phyloP scores from a whole-genome alignment of 2,113 vertebrate species.

The Aptenodytes patagonicus region DNA sequence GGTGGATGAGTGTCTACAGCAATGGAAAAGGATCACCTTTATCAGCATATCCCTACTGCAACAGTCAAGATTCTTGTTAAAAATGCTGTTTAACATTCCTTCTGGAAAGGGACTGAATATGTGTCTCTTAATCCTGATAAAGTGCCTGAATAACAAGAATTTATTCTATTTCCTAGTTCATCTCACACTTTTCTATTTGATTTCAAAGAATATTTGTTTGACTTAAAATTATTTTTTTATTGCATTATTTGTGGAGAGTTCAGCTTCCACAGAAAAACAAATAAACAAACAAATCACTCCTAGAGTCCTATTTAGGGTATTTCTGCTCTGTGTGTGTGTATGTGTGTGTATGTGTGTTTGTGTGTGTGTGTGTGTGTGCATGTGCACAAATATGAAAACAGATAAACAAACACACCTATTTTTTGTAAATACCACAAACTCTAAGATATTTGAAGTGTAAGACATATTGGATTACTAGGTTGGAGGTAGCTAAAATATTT shows the following conservation, averaged over 20 bases:
- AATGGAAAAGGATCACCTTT: not conserved
- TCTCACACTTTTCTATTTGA: not conserved
- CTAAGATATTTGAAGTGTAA: not conserved
- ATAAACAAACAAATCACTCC: not conserved
- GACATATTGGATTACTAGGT: not conserved
- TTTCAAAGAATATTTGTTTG: not conserved
- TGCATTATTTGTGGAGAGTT: not conserved
- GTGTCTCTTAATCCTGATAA: not conserved
- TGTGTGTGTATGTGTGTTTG: not conserved
- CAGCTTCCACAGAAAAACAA: not conserved
- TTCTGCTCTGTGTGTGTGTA: not conserved
- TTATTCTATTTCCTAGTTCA: not conserved
- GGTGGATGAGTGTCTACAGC: not conserved
- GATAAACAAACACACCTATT: not conserved
- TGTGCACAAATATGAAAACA: not conserved
- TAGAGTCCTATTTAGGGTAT: not conserved
- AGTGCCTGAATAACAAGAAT: not conserved
- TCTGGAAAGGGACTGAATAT: not conserved
- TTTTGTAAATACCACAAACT: not conserved
- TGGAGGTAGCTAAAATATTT: not conserved
- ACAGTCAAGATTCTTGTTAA: not conserved
- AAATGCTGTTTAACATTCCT: not conserved
- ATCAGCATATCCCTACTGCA: not conserved
- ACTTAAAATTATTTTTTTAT: not conserved
- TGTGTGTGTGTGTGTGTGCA: too few relatives aligned